Base-by-base conservation (phyloP, 2,113 vertebrate genomes). In the Ailuropoda melanoleuca region DNA sequence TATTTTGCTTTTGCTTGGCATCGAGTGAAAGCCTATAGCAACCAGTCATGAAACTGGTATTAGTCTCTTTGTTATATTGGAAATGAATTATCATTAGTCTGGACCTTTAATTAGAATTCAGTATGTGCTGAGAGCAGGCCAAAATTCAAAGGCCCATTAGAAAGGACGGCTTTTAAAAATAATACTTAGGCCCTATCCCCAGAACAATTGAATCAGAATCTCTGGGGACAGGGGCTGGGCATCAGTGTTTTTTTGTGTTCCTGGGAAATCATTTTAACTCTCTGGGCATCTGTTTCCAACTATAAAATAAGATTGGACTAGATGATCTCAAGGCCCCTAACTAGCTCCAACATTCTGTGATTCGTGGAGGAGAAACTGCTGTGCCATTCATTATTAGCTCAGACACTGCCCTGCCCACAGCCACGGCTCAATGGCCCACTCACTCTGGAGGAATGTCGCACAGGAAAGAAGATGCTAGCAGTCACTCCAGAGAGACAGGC, bases 91-190 rank as follows among this genome's bases (percentile, higher is more conserved):
- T 55, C 50, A 29, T 68, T 77, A 37, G 94, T 55, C 23, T 60
- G 55, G 75, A 91, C 60, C 10, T 94, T 96, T 90, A 74, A 90
- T 48, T 74, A 82, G 83, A 93, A 95, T 50, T 96, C 62, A 88
- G 23, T 13, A 2, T 93, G 55, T 72, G 50, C 24, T 80, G 60
- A 92, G 19, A 77, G 55, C 0, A 18, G 24, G 46, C 37, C 72
- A 72, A 39, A 97, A 77, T 70, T 58, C 39, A 82, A 62, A 93
- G 68, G n/a, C 39, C 10, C 0, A 0, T 68, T n/a, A 56, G 62
- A 74, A 37, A 77, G 55, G 19, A 96, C 39, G 66, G 21, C 60
- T 81, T 93, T 83, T 60, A 29, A 95, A 91, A 93, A 58, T 26
- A 90, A 81, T 77, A 29, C n/a, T 72, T 37, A 89, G 66, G 68